phyloP scores from a whole-genome alignment of 2,113 vertebrate genomes.

The Ageneiosus marmoratus region DNA sequence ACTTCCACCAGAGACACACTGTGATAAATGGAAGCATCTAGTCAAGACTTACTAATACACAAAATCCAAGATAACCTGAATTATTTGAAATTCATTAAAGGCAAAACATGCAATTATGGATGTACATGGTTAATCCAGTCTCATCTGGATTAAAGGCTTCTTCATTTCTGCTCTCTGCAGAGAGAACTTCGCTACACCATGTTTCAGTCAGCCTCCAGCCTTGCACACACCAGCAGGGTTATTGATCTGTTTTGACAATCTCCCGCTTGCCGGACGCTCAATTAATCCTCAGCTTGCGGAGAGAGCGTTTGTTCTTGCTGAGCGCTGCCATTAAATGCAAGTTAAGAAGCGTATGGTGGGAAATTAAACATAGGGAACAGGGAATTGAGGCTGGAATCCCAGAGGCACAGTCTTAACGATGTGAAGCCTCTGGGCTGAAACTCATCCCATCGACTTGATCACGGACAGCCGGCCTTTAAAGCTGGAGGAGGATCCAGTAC shows the following conservation, averaged over 20 bases:
- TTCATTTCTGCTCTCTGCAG: neutral
- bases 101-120: neutral
- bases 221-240: conserved; percentile 18
- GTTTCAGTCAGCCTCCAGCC: conserved; percentile 40
- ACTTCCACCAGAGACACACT: neutral
- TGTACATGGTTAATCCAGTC: neutral
- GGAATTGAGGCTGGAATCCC: conserved; percentile 5
- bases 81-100: neutral
- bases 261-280: conserved; percentile 47
- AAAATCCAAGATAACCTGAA: neutral
- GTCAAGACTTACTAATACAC: neutral
- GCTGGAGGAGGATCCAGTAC: neutral
- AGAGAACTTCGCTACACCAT: conserved; percentile 19
- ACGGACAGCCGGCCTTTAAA: neutral
- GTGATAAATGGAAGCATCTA: neutral
- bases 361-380: neutral
- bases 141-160: neutral
- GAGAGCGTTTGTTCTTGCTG: conserved; percentile 24
- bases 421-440: no score
- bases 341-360: conserved; percentile 27
- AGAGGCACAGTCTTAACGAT: neutral
- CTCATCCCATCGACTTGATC: neutral
- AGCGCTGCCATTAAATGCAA: conserved; percentile 30
- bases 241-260: conserved; percentile 64
- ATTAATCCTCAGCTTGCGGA: conserved; percentile 47